Percentiles rank a stretch among this genome's conserved stretches.
These are phyloP conservation scores for Thomomys bottae DNA, from an alignment of 2,113 vertebrate species.

Conservation along the genomic window DNA sequence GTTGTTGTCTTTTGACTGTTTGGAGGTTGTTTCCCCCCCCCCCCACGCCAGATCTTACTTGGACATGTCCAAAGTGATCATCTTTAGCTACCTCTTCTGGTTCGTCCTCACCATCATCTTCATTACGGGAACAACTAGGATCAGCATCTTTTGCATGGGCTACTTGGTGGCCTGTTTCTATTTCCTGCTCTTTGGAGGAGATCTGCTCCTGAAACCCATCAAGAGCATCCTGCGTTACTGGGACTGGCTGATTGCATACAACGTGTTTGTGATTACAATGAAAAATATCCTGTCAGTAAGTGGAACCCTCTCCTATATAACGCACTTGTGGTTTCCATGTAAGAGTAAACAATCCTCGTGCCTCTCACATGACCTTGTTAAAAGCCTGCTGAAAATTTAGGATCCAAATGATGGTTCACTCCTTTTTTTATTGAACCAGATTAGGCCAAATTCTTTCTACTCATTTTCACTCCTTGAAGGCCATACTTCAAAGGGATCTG, in stretches of 20 bases:
- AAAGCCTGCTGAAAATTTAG: not conserved
- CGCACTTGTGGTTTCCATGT: not conserved
- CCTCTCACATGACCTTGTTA: conserved; percentile 16
- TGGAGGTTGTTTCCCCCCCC: conserved; percentile 61
- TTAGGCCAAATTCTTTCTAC: not conserved
- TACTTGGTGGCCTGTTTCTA: conserved; percentile 99
- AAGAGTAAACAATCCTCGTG: not conserved
- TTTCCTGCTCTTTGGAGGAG: conserved; percentile 97
- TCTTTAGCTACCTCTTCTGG: conserved; percentile 99
- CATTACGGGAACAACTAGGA: conserved; percentile 97
- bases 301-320: not conserved
- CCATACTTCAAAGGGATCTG: not conserved
- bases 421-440: not conserved
- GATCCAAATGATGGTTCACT: not conserved
- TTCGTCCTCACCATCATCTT: conserved; percentile 99
- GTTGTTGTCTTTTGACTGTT: not conserved
- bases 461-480: not conserved
- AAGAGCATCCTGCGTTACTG: conserved; percentile 96
- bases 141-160: conserved; percentile 99
- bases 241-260: conserved; percentile 99
- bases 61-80: conserved; percentile 98
- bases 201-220: conserved; percentile 96
- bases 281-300: conserved; percentile 98
- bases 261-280: conserved; percentile 99
- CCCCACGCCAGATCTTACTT: conserved; percentile 94